Percentiles rank a stretch among this genome's conserved stretches.
Conservation (phyloP, 2,113 vertebrate species). For the Ceyx cyanopectus region DNA sequence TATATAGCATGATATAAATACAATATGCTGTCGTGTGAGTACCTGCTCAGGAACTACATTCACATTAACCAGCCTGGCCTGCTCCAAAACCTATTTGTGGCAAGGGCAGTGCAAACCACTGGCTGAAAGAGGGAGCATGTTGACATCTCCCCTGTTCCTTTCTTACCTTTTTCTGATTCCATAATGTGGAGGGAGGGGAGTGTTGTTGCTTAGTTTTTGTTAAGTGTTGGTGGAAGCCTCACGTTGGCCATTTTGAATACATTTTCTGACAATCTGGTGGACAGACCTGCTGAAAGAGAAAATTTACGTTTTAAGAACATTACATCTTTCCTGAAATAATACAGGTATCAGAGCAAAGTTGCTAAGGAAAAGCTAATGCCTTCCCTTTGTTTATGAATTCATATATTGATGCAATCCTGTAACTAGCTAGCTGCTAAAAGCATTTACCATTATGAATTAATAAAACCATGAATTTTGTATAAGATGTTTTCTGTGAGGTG, state of each 20-base stretch:
- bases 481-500: neutral
- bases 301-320: neutral
- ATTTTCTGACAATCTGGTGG: neutral
- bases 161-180: neutral
- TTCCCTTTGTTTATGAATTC: neutral
- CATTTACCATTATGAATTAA: constrained; percentile 46
- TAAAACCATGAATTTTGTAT: constrained; percentile 39
- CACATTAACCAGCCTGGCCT: neutral
- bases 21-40: fast-evolving
- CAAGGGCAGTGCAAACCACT: neutral
- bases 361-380: neutral
- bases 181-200: fast-evolving
- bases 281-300: neutral
- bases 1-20: neutral
- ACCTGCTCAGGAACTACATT: neutral
- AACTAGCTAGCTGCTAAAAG: constrained; percentile 14
- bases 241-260: neutral
- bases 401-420: neutral
- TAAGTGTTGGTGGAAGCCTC: neutral
- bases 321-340: neutral
- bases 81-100: neutral
- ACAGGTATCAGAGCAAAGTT: neutral
- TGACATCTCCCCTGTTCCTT: fast-evolving
- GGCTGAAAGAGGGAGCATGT: fast-evolving
- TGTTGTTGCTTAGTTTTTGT: neutral